Conservation (phyloP, 92 coral and sea anemone genomes). For the Epizoanthus stellaris region DNA sequence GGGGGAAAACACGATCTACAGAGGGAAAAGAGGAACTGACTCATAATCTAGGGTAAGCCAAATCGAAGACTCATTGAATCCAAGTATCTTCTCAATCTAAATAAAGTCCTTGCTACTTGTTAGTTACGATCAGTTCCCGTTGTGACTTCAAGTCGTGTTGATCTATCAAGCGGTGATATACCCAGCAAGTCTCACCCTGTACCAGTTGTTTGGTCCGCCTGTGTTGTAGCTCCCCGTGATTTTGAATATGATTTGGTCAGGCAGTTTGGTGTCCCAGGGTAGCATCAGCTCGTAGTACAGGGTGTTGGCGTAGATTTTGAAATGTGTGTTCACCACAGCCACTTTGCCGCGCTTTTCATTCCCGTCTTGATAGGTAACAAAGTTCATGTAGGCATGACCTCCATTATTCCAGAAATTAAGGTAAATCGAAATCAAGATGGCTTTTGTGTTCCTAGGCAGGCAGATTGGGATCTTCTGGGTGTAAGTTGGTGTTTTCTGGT, state of each 20-base stretch:
- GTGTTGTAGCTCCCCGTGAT: conserved; percentile 45
- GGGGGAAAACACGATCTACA: no score
- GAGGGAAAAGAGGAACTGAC: no score
- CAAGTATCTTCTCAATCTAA: no score
- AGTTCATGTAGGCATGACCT: conserved; percentile 62
- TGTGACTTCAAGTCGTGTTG: no score
- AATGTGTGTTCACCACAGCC: conserved; percentile 46
- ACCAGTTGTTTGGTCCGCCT: conserved; percentile 67
- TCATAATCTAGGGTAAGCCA: no score
- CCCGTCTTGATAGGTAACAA: conserved; percentile 57
- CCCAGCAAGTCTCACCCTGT: conserved; percentile 48
- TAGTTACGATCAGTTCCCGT: no score
- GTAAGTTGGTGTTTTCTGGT: conserved; percentile 65
- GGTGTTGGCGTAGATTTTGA: conserved; percentile 46
- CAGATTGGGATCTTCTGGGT: conserved; percentile 62
- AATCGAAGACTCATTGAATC: background rate
- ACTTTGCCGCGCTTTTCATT: conserved; percentile 54
- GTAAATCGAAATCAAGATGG: conserved; percentile 69
- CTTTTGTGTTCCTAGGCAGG: conserved; percentile 64
- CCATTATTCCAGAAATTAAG: conserved; percentile 48
- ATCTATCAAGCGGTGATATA: conserved; percentile 35
- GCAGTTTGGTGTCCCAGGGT: conserved; percentile 59
- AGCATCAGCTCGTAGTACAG: conserved; percentile 66
- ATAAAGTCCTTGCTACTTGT: no score
- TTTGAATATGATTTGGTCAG: conserved; percentile 50